These are phyloP conservation scores for Odiellus spinosus DNA, from an alignment of 2,888 invertebrate genomes.

Conservation along the genomic window DNA sequence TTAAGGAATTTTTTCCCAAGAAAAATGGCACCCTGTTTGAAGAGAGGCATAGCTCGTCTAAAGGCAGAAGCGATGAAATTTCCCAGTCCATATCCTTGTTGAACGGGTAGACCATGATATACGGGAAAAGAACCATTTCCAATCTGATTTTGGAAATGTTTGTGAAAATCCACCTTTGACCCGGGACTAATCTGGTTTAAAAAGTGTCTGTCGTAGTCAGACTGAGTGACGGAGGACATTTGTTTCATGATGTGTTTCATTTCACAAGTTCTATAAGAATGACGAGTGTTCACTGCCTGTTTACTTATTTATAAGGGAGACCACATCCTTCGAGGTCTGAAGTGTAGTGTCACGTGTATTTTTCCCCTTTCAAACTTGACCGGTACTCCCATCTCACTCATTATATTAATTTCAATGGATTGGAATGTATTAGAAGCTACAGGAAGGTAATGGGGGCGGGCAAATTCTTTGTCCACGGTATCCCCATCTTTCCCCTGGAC, in stretches of 20 bases:
- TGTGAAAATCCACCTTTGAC: no score
- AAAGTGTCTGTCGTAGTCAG: no score
- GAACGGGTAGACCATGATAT: conserved; percentile 4
- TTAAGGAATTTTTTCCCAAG: conserved; percentile 8
- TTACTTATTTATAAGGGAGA: background rate
- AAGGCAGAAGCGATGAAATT: conserved; percentile 7
- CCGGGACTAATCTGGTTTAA: no score
- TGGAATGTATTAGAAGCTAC: conserved; percentile 3
- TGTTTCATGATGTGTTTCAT: no score
- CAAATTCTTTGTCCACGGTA: background rate
- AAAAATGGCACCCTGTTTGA: conserved; percentile 2
- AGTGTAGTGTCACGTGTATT: conserved; percentile 3
- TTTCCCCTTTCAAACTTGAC: conserved; percentile 4
- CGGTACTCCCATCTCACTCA: conserved; percentile 3
- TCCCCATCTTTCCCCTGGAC: conserved; percentile 6
- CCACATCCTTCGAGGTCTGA: background rate
- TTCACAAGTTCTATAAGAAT: no score
- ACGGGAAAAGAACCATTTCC: conserved; percentile 6
- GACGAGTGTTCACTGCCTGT: no score
- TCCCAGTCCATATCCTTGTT: conserved; percentile 7
- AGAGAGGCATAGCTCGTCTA: conserved; percentile 6
- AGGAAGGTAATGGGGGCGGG: conserved; percentile 6
- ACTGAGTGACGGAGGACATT: no score
- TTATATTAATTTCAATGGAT: conserved; percentile 3
- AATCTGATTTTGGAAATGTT: background rate